Base-by-base conservation (phyloP, 2,888 invertebrate species). In the Lordiphosa andalusiaca region DNA sequence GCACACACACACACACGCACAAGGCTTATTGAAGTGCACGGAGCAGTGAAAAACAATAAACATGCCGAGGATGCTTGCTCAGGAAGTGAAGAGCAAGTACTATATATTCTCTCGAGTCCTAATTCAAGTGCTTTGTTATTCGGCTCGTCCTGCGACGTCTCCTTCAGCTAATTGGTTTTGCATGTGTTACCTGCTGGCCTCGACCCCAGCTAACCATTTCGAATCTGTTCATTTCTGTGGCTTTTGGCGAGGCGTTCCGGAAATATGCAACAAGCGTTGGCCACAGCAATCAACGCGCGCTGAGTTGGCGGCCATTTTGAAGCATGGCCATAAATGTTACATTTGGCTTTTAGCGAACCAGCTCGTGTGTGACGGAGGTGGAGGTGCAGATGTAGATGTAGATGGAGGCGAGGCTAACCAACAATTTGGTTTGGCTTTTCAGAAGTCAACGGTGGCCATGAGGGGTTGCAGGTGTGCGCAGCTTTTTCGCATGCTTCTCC, bases 21-120 rank as follows among this genome's bases (percentile, higher is more conserved):
- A 33, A 55, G 58, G 80, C 61, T 69, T 74, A 82, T 60, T 84
- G 56, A 84, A 84, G 82, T 73, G 71, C 62, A 73, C 65, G 60
- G 60, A 77, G 70, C 77, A 64, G 71, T 69, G 78, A 82, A 78
- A 84, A 84, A 84, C 83, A 78, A 82, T 84, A 84, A 78, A 78
- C 76, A 84, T 81, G 56, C 66, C 73, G 53, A 63, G 56, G 16
- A 23, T 9, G 39, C 39, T 30, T 33, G 50, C 39, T 33, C 33
- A 40, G 33, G 39, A 30, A 50, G 10, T 44, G 36, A 12, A 38
- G 42, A 36, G n/a, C 21, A 42, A 42, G n/a, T 23, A 25, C 25
- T 21, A n/a, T 35, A n/a, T 2, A 38, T 48, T 54, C 62, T 47
- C 21, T 44, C 48, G 38, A 36, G 38, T 46, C 54, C 56, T 47